A percentile compares a stretch with the other conserved stretches of the same genome.
Conservation (phyloP, 2,888 invertebrate genomes). For the Leuctra nigra region DNA sequence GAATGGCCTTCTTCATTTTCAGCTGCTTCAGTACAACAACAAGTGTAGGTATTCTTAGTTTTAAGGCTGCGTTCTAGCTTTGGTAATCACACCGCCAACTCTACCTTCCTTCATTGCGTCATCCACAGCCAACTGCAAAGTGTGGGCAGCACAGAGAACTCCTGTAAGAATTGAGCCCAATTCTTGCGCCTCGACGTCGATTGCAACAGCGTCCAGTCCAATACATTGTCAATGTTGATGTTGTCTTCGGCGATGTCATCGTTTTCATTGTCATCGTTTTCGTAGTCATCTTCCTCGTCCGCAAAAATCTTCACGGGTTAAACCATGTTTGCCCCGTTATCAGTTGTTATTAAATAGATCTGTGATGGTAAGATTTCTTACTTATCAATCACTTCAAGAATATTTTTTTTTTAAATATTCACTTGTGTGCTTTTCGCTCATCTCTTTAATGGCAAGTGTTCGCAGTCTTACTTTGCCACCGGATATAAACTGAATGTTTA, state of each 20-base stretch:
- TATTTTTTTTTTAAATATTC: neutral
- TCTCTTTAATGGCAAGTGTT: conserved; percentile 23
- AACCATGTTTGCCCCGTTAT: conserved; percentile 5
- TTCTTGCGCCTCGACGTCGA: neutral
- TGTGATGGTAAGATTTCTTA: neutral
- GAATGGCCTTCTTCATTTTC: conserved; percentile 1
- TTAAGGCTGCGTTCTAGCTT: neutral
- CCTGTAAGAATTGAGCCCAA: neutral
- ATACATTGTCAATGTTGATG: neutral
- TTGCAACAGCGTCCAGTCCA: neutral
- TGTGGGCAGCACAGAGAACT: conserved; percentile 16
- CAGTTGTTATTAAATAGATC: neutral
- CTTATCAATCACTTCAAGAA: neutral
- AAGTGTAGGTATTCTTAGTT: neutral
- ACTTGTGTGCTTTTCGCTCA: conserved; percentile 8
- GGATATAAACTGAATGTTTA: conserved; percentile 24
- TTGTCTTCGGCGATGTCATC: neutral
- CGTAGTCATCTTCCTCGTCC: conserved; percentile 1
- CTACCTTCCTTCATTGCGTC: neutral
- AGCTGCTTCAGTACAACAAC: neutral
- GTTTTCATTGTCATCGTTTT: neutral
- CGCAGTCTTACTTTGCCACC: conserved; percentile 20
- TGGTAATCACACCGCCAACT: neutral
- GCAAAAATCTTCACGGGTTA: neutral
- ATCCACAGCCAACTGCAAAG: conserved; percentile 9